These are phyloP conservation scores for Platygyra sinensis DNA, from an alignment of 64 coral and sea anemone genomes.

Conservation along the genomic window DNA sequence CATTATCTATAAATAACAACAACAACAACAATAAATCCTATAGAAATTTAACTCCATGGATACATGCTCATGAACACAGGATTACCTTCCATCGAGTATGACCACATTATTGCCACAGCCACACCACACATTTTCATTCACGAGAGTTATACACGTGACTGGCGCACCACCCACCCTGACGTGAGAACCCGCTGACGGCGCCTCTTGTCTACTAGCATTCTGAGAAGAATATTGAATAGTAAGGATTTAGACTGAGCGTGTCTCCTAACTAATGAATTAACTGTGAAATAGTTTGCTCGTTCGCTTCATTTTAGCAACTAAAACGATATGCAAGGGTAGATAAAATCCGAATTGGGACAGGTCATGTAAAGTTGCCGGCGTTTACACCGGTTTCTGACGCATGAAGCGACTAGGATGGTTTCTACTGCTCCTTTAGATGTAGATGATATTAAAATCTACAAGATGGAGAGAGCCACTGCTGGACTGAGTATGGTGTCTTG, in stretches of 20 bases:
- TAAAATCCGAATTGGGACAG: background rate
- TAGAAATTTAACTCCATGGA: no score
- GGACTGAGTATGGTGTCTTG: no score
- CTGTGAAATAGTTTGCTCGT: background rate
- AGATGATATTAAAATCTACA: no score
- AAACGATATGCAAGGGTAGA: background rate
- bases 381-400: no score
- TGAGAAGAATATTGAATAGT: constrained; percentile 6
- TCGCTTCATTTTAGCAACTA: background rate
- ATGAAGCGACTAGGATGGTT: no score
- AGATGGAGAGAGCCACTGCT: no score
- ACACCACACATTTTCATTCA: constrained; percentile 83
- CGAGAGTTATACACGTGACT: constrained; percentile 79
- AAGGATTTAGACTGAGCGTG: background rate
- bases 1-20: no score
- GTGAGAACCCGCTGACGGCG: constrained; percentile 75
- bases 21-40: no score
- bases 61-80: no score
- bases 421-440: no score
- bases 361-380: no score
- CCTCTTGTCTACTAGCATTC: constrained; percentile 62
- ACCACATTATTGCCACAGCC: constrained; percentile 88
- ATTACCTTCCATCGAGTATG: constrained; percentile 78
- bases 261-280: background rate
- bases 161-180: constrained; percentile 76